Evolutionary conservation across 1,140 invertebrate species (phyloP).

Genomic region (Globodera rostochiensis): DNA sequence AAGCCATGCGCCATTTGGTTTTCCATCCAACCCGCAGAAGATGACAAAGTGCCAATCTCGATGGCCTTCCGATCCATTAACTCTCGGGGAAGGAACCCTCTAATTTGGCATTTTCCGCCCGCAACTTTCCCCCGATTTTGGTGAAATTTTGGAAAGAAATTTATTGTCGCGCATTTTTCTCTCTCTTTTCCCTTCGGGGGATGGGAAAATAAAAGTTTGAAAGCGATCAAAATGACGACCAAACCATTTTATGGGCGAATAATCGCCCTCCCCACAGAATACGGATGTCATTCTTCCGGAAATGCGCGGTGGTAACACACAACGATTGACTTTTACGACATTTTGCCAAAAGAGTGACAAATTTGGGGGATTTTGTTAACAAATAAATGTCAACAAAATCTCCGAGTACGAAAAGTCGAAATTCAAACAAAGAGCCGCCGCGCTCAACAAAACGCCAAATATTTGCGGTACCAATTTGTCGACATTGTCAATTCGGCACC

Average conservation of each 20-base stretch:
- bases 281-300: neutral
- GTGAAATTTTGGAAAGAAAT: neutral
- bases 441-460: neutral
- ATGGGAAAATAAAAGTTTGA: neutral
- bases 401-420: neutral
- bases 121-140: neutral
- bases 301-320: neutral
- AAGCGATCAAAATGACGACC: neutral
- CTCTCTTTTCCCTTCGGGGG: neutral
- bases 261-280: neutral
- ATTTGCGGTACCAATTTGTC: slow-evolving; percentile 6
- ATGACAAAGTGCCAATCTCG: slow-evolving; percentile 2
- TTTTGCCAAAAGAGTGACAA: neutral
- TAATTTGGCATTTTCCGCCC: neutral
- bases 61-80: neutral
- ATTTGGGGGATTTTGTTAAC: no score
- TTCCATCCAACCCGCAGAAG: neutral
- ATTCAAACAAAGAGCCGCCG: neutral
- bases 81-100: neutral
- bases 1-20: neutral
- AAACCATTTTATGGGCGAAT: neutral
- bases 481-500: neutral
- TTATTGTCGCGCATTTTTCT: neutral
- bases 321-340: neutral
- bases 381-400: no score